Conservation (phyloP, 2,113 vertebrate genomes). For the Cyprinodon brontotheroides region DNA sequence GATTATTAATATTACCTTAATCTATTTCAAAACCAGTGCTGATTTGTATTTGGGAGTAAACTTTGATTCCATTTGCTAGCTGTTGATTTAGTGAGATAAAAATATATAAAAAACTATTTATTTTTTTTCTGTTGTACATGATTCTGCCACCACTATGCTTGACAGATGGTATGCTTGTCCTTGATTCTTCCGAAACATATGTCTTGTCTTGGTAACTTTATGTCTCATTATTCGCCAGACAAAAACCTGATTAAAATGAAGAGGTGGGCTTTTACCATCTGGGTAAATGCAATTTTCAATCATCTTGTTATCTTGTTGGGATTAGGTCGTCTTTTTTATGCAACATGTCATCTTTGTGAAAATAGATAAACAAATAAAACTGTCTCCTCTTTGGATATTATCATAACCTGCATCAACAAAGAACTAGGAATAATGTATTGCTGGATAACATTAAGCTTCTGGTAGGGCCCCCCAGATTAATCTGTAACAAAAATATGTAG, state of each 20-base stretch:
- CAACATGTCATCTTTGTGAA: neutral
- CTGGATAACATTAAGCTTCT: too few relatives aligned
- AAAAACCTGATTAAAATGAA: neutral
- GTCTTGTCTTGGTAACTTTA: neutral
- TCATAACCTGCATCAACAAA: neutral
- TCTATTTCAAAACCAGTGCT: neutral
- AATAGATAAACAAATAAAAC: neutral
- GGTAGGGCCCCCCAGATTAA: too few relatives aligned
- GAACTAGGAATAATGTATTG: too few relatives aligned
- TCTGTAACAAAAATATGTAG: too few relatives aligned
- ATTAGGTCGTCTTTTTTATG: neutral
- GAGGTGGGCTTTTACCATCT: neutral
- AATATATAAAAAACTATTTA: too few relatives aligned
- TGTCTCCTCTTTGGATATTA: neutral
- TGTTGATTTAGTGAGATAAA: neutral
- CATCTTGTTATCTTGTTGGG: neutral
- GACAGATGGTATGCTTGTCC: neutral
- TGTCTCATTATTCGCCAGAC: neutral
- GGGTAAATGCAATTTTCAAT: neutral
- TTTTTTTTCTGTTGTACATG: too few relatives aligned
- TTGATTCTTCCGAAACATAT: neutral
- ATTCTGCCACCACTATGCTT: neutral
- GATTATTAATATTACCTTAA: neutral
- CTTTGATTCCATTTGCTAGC: neutral
- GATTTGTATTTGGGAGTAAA: neutral